A percentile compares a stretch with the other conserved stretches of the same genome.
Conservation (phyloP, 2,113 vertebrate species). For the Elanoides forficatus region DNA sequence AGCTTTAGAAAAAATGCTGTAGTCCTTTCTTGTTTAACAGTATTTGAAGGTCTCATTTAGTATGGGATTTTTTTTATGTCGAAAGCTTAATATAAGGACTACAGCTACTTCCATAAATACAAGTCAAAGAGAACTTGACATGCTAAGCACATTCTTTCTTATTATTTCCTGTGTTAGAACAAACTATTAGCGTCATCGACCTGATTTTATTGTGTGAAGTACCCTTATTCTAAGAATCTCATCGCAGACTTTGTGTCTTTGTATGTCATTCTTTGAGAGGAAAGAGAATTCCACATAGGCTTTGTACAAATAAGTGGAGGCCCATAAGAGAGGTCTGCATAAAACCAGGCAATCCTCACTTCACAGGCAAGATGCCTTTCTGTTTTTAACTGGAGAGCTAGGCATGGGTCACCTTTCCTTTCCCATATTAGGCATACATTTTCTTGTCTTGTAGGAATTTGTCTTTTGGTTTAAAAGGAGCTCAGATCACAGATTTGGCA, state of each 20-base stretch:
- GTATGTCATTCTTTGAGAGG: neutral
- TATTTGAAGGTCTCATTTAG: neutral
- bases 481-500: neutral
- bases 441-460: neutral
- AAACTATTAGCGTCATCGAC: neutral
- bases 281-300: neutral
- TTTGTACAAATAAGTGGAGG: neutral
- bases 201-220: neutral
- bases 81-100: neutral
- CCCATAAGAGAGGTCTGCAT: neutral
- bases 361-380: neutral
- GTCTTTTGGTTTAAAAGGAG: neutral
- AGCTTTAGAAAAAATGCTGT: neutral
- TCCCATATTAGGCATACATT: neutral
- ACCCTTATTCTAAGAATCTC: neutral
- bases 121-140: neutral
- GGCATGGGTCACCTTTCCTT: neutral
- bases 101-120: neutral
- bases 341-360: neutral
- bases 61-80: neutral
- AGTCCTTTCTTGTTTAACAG: neutral
- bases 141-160: neutral
- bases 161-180: neutral
- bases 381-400: neutral
- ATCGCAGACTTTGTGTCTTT: neutral